phyloP scores from a whole-genome alignment of 2,888 invertebrate species.

The Nymphalis c-album region DNA sequence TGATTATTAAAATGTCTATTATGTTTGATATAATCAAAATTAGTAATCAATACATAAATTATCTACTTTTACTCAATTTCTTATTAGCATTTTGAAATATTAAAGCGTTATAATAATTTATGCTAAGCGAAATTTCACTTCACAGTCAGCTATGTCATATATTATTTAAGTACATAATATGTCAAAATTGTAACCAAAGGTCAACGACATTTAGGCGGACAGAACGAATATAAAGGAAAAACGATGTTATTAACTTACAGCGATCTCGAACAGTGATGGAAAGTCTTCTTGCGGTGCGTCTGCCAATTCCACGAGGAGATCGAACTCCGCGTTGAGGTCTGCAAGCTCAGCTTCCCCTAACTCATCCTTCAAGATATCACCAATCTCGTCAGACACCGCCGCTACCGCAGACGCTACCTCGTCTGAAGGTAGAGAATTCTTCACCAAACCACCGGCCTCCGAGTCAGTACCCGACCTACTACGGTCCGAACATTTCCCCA shows the following conservation, averaged over 20 bases:
- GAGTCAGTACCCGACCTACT: constrained; percentile 62
- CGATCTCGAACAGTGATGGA: constrained; percentile 72
- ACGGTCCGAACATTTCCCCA: constrained; percentile 72
- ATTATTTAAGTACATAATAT: constrained; percentile 23
- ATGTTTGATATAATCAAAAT: too few relatives aligned
- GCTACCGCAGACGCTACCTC: constrained; percentile 73
- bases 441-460: constrained; percentile 63
- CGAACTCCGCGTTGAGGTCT: constrained; percentile 72
- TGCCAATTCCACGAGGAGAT: constrained; percentile 69
- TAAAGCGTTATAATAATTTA: neutral
- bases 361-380: constrained; percentile 75
- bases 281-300: constrained; percentile 69
- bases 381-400: constrained; percentile 74
- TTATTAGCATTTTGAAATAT: neutral
- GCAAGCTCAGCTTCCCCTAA: constrained; percentile 72
- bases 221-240: neutral
- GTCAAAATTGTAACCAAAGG: constrained; percentile 38
- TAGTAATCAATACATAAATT: too few relatives aligned
- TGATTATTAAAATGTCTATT: too few relatives aligned
- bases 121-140: constrained; percentile 15
- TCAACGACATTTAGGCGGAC: constrained; percentile 37
- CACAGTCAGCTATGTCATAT: constrained; percentile 20
- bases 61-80: too few relatives aligned
- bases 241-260: constrained; percentile 56
- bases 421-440: constrained; percentile 62